phyloP scores from a whole-genome alignment of 2,888 invertebrate species.

The Dione juno region DNA sequence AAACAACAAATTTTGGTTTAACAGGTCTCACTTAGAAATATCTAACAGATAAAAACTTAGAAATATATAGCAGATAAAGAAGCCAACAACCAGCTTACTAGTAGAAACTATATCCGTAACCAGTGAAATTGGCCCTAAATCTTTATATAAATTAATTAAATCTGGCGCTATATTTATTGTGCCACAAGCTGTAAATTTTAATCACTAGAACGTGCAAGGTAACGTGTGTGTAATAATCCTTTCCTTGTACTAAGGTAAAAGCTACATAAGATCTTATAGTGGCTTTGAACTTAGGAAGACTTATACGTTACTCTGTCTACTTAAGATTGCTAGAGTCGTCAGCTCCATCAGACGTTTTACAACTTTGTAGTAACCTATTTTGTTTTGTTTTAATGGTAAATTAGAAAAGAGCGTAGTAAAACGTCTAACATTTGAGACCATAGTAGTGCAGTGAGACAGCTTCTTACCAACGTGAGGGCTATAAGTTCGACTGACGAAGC shows the following conservation, averaged over 20 bases:
- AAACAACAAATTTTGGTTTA: no score
- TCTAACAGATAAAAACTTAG: no score
- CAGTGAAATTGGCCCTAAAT: no score
- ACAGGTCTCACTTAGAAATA: no score
- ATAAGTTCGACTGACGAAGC: no score
- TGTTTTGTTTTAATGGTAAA: background rate
- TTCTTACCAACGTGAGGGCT: no score
- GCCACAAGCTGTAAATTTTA: conserved; percentile 6
- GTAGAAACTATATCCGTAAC: no score
- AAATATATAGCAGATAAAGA: no score
- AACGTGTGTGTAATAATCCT: conserved; percentile 12
- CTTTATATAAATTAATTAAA: background rate
- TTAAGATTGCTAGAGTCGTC: background rate
- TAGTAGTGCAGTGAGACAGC: no score
- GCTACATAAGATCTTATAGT: conserved; percentile 11
- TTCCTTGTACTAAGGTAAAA: background rate
- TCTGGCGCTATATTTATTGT: background rate
- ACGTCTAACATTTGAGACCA: no score
- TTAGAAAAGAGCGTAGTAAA: background rate
- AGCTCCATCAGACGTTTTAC: background rate
- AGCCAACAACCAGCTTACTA: no score
- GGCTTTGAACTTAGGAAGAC: conserved; percentile 18
- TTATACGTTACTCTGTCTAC: conserved; percentile 5
- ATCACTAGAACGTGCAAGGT: conserved; percentile 4
- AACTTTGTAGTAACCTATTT: conserved; percentile 2